Evolutionary conservation across 30 jellyfish, hydroid and myxozoan species (phyloP).

Genomic region (Aurelia aurita): DNA sequence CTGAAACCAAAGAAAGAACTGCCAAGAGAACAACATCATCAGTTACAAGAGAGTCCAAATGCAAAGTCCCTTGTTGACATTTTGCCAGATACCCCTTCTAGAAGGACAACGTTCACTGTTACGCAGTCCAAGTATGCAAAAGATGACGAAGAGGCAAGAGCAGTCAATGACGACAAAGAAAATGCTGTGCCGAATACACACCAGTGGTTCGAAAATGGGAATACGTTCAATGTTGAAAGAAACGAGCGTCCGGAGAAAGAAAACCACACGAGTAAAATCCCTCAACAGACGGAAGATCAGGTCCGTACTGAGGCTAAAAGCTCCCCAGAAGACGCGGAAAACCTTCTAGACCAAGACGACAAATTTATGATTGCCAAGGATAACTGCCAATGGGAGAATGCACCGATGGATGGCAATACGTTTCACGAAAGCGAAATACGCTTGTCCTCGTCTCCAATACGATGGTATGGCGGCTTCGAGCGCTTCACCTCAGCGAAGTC

Average conservation of each 20-base stretch:
- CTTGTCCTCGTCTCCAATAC: conserved; percentile 57
- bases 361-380: neutral
- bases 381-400: neutral
- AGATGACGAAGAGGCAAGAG: neutral
- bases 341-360: no score
- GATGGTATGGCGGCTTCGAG: conserved; percentile 17
- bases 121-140: conserved; percentile 5
- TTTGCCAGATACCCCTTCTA: conserved; percentile 79
- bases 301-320: neutral
- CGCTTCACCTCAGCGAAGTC: neutral
- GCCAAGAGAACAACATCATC: neutral
- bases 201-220: neutral
- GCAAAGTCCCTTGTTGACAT: conserved; percentile 43
- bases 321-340: no score
- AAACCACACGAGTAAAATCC: neutral
- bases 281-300: neutral
- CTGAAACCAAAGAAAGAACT: neutral
- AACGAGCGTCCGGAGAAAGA: neutral
- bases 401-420: conserved; percentile 22
- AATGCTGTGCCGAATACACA: conserved; percentile 1
- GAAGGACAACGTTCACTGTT: conserved; percentile 79
- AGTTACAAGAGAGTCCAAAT: conserved; percentile 25
- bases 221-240: conserved; percentile 27
- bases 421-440: conserved; percentile 75
- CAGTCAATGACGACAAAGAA: conserved; percentile 16